Percentiles rank a stretch among this genome's conserved stretches.
Conservation (phyloP, 1,140 invertebrate species). For the Pollicipes pollicipes region DNA sequence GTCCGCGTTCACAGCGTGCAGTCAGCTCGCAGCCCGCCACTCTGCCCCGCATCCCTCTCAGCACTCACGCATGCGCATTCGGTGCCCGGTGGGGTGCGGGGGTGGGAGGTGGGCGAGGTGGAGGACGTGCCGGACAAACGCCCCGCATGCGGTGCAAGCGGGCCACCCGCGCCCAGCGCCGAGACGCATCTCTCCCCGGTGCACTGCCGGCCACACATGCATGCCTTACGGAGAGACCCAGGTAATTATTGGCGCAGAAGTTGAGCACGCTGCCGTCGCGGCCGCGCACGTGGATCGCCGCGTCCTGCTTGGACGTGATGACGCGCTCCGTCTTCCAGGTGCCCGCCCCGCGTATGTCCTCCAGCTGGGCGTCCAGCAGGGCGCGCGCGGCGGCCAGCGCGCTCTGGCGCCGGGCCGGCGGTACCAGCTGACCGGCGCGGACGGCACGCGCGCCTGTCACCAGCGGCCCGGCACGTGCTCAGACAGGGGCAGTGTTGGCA, state of each 20-base stretch:
- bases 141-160: too few species aligned
- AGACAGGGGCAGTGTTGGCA: too few species aligned
- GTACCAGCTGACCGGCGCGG: too few species aligned
- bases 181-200: neutral
- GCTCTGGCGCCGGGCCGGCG: conserved; percentile 10
- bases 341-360: conserved; percentile 55
- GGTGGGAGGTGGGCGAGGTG: too few species aligned
- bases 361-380: conserved; percentile 40
- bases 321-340: conserved; percentile 76
- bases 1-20: too few species aligned
- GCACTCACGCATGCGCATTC: neutral
- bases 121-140: too few species aligned
- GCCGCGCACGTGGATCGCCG: conserved; percentile 47
- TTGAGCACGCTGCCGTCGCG: conserved; percentile 50
- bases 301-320: conserved; percentile 59
- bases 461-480: too few species aligned
- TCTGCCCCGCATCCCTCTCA: too few species aligned
- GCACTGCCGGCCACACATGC: neutral
- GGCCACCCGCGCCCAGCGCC: too few species aligned
- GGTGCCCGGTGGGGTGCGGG: neutral
- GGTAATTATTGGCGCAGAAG: conserved; percentile 89
- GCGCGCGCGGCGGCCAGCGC: conserved; percentile 22
- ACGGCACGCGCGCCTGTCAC: too few species aligned
- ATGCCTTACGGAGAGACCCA: conserved; percentile 58
- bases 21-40: too few species aligned